phyloP scores from a whole-genome alignment of 2,113 vertebrate species.

The Calypte anna region DNA sequence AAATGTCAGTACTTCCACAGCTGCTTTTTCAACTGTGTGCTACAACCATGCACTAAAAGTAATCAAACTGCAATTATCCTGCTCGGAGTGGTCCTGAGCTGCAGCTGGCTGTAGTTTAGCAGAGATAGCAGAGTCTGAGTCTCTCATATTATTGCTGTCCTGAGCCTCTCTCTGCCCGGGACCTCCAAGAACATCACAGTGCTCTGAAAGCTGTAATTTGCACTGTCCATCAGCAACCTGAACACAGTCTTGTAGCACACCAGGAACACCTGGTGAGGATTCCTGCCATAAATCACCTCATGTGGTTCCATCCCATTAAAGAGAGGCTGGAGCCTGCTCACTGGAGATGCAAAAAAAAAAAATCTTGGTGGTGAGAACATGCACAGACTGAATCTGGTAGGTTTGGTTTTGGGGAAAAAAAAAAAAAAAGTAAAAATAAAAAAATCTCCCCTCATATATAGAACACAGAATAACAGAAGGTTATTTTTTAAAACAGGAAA shows the following conservation, averaged over 20 bases:
- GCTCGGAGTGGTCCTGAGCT: background rate
- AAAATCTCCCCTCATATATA: background rate
- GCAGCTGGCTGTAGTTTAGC: background rate
- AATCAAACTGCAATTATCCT: background rate
- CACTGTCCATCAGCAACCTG: background rate
- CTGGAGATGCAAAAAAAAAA: background rate
- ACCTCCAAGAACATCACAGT: background rate
- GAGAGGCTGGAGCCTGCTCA: background rate
- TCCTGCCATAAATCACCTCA: background rate
- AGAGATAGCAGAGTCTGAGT: background rate
- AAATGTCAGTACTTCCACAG: background rate
- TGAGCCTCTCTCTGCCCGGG: background rate
- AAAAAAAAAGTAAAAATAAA: background rate
- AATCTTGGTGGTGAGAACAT: background rate
- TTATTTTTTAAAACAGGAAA: background rate
- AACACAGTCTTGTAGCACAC: fast-evolving
- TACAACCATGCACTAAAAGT: background rate
- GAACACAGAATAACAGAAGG: background rate
- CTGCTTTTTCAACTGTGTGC: background rate
- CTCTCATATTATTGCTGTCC: background rate
- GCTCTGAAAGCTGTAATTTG: background rate
- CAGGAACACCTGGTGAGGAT: background rate
- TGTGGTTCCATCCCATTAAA: background rate
- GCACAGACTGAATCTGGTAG: background rate
- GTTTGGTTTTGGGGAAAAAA: background rate